Evolutionary conservation across 2,113 vertebrate species (phyloP), one percentile per base, ranked within the genome.

Genomic region (Lepus timidus): DNA sequence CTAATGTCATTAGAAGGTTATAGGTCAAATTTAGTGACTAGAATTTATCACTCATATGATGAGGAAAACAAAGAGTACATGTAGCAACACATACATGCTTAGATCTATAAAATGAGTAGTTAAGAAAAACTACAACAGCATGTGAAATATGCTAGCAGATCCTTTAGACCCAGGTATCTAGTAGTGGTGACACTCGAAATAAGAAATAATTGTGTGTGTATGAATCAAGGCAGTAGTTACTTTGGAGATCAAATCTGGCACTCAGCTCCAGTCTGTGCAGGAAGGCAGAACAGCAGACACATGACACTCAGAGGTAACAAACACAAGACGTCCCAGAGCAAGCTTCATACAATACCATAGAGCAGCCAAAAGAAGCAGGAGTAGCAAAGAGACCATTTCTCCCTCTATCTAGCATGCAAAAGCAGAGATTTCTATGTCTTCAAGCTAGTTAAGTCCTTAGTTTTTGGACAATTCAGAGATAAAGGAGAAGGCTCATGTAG

Each of bases 81-180:
- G 33, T 20, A 95, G 82, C 68, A 82, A 76, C 11, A 31, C 1
- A 86, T 23, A 11, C 17, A 44, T 84, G 52, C 31, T 29, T 73
- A 79, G 20, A 39, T 3, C 31, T 20, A 91, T 49, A 81, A 88
- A 88, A 31, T 70, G 4, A 12, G 23, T 22, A 22, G n/a, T 68
- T 70, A 81, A 88, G 27, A 84, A 95, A 84, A 88, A 74, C 22
- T 2, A 36, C 23, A 58, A 76, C 29, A 93, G 39, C 23, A 84
- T 27, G 55, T 55, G 68, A n/a, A 49, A 87, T 91, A 87, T 33
- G 16, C 11, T 51, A 3, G 19, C 78, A 78, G 55, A 2, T 51
- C 22, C 49, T 93, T 88, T 12, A 58, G 10, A 84, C 8, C 9
- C 14, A 51, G 61, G 58, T 10, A 80, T 7, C 7, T 80, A 51